Evolutionary conservation across 2,797 vertebrate species (phyloP).

Genomic region (Hypotaenidia okinawae): DNA sequence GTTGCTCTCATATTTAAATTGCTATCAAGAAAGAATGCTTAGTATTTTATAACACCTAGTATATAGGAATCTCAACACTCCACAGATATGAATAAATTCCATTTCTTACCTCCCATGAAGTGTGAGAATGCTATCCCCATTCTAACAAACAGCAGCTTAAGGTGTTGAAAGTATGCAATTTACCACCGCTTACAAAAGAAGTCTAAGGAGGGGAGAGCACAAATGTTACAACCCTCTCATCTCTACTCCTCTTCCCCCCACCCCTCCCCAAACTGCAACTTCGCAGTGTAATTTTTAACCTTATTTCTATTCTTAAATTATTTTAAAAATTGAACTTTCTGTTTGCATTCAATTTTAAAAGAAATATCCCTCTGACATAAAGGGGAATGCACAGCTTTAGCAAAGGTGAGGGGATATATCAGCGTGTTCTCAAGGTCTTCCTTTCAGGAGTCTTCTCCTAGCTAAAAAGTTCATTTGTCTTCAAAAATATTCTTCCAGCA

Average conservation of each 20-base stretch:
- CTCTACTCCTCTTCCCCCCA: background rate
- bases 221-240: background rate
- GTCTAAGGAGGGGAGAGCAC: background rate
- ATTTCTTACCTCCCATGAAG: background rate
- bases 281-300: background rate
- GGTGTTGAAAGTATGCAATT: background rate
- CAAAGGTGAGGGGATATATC: background rate
- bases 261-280: background rate
- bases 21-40: background rate
- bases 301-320: background rate
- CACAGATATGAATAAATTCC: background rate
- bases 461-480: background rate
- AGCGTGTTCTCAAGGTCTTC: background rate
- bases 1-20: background rate
- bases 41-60: background rate
- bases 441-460: background rate
- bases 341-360: background rate
- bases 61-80: background rate
- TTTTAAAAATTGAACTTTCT: background rate
- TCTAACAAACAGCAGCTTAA: background rate
- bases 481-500: slow-evolving; percentile 12
- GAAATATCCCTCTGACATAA: background rate
- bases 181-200: background rate
- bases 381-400: background rate
- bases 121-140: rapidly evolving